Percentiles rank a stretch among this genome's conserved stretches.
Evolutionary conservation across 2,888 invertebrate species (phyloP).

Genomic region (Noctua janthina): DNA sequence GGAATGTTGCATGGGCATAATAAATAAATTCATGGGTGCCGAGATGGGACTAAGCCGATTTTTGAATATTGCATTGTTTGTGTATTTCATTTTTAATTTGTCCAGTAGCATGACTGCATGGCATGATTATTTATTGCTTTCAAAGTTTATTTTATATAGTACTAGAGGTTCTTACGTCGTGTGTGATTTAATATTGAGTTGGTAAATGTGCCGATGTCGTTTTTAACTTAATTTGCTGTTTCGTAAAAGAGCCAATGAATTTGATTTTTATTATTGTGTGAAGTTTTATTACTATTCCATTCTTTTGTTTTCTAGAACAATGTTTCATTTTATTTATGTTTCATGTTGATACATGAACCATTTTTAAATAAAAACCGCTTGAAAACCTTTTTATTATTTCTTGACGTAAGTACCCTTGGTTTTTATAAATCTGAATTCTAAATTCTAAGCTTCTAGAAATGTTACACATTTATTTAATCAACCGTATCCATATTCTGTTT

Average conservation of each 20-base stretch:
- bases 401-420: too few species aligned
- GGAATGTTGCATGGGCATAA: too few species aligned
- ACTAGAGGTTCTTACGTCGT: not conserved
- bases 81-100: not conserved
- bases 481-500: too few species aligned
- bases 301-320: not conserved
- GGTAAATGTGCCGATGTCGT: too few species aligned
- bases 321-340: slow-evolving; percentile 27
- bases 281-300: slow-evolving; percentile 20
- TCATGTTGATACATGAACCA: too few species aligned
- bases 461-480: too few species aligned
- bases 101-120: not conserved
- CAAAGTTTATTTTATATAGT: not conserved
- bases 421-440: too few species aligned
- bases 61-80: not conserved
- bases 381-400: too few species aligned
- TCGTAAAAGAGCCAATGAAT: not conserved
- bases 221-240: not conserved
- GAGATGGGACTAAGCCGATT: not conserved
- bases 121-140: too few species aligned
- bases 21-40: too few species aligned
- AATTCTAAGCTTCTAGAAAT: too few species aligned
- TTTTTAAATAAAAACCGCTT: too few species aligned
- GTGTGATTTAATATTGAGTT: not conserved
- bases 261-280: slow-evolving; percentile 5